Base-by-base conservation (phyloP, 1,140 invertebrate species). In the Steinernema feltiae region DNA sequence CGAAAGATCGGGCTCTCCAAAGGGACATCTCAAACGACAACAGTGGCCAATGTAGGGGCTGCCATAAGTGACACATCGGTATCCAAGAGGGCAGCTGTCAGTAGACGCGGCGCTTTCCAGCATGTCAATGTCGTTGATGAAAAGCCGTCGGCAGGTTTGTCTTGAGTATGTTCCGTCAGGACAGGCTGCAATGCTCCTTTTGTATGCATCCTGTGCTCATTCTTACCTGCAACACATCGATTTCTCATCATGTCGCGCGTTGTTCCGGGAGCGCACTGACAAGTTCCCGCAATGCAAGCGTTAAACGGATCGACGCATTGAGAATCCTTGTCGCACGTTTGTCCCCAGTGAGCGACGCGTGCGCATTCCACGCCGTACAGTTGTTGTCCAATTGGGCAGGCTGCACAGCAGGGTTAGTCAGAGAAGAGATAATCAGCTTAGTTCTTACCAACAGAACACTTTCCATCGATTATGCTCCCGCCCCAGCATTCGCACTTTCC, bases 401-500 rank as follows among this genome's bases (percentile, higher is more conserved):
- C 84, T 85, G 48, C 75, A 86, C 80, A 75, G 27, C 7, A 15
- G 30, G 2, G 72, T 53, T 71, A 27, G 18, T 7, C 31, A 30
- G n/a, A 69, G n/a, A 73, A 18, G 12, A 2, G 30, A 41, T n/a
- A n/a, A n/a, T n/a, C n/a, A n/a, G n/a, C n/a, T n/a, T n/a, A 15
- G 3, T 30, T 85, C 84, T 80, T 76, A 85, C 84, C 82, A 48
- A 85, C 85, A 24, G 78, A 78, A 70, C 84, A 85, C 69, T 83
- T 80, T 46, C 83, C 84, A 48, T 86, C 82, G 30, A 85, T 70
- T 30, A 85, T 77, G 78, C 84, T 86, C 29, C 84, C 84, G 70
- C 85, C 85, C 82, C 82, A 85, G 41, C 84, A 85, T 71, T 86
- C 85, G 73, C 84, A 85, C 53, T 86, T 85, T 17, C 84, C 85